Evolutionary conservation across 2,113 vertebrate genomes (phyloP).

Genomic region (Numenius arquata): DNA sequence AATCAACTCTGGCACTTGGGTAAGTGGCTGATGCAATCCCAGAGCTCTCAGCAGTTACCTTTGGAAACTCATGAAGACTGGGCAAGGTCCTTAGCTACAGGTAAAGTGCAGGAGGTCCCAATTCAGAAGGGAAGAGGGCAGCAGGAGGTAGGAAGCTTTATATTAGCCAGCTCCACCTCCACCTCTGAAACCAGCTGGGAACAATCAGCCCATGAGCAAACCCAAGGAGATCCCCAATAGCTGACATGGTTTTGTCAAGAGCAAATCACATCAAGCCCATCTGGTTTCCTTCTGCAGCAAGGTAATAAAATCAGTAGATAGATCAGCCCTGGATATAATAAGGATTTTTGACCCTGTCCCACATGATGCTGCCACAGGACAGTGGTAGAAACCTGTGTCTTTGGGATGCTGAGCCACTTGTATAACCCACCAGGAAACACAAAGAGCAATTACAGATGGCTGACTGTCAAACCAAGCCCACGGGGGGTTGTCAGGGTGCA

Average conservation of each 20-base stretch:
- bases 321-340: neutral
- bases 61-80: neutral
- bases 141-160: fast-evolving
- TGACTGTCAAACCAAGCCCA: neutral
- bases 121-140: fast-evolving
- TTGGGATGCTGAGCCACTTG: neutral
- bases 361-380: neutral
- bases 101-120: fast-evolving
- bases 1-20: fast-evolving
- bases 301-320: neutral
- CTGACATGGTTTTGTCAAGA: neutral
- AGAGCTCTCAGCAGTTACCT: neutral
- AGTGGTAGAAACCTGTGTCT: fast-evolving
- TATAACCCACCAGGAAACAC: neutral
- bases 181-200: neutral
- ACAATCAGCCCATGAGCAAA: neutral
- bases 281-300: neutral
- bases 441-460: fast-evolving
- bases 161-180: neutral
- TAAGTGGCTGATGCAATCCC: neutral
- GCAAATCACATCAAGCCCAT: neutral
- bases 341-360: neutral
- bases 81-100: fast-evolving
- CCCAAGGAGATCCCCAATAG: neutral
- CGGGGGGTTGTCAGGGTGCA: neutral